phyloP scores from a whole-genome alignment of 2,113 vertebrate genomes.

The Solenodon paradoxus region DNA sequence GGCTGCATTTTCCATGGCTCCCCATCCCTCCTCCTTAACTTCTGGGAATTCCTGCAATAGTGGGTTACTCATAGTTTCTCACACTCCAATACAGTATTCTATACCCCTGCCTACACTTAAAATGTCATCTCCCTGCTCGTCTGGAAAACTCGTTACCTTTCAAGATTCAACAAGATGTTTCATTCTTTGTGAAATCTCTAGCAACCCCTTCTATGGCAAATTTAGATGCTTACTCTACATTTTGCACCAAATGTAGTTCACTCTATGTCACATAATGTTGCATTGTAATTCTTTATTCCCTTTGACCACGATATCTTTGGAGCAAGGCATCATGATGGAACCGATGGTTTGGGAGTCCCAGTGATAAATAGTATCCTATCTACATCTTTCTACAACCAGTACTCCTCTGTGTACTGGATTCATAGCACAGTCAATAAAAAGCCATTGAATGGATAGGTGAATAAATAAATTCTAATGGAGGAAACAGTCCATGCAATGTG shows the following conservation, averaged over 20 bases:
- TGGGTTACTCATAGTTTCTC: background rate
- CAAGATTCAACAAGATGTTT: background rate
- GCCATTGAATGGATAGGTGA: background rate
- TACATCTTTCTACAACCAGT: background rate
- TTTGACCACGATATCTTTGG: background rate
- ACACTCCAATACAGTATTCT: background rate
- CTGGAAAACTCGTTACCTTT: background rate
- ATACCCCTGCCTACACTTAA: background rate
- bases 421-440: background rate
- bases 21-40: background rate
- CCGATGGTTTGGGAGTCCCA: too few species aligned
- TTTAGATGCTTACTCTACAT: background rate
- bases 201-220: rapidly evolving
- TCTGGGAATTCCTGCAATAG: background rate
- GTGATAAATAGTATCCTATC: too few species aligned
- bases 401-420: background rate
- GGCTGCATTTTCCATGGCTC: background rate
- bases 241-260: too few species aligned
- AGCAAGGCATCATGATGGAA: too few species aligned
- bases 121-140: background rate
- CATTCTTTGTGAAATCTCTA: background rate
- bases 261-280: background rate
- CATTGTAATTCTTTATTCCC: background rate
- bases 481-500: background rate
- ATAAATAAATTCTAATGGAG: background rate